Evolutionary conservation across 2,797 vertebrate genomes (phyloP), one percentile per base, ranked within the genome.

Genomic region (Eidolon dupreanum): DNA sequence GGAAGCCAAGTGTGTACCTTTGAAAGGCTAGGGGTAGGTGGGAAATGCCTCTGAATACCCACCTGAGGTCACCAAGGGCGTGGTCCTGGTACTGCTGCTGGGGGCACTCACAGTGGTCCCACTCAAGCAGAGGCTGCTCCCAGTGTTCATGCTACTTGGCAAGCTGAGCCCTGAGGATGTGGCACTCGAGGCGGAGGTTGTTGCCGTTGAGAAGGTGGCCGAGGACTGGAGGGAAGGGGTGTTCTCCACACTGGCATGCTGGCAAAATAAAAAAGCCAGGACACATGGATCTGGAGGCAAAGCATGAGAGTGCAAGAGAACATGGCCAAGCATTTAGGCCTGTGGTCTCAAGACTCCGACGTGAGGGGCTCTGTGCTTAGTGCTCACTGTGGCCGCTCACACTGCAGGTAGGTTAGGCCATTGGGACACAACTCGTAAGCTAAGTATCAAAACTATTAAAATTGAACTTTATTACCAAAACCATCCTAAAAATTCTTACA

Each of bases 31-130:
- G 0, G 3, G 22, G 24, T 2, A 1, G 15, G 31, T 20, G 85
- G 31, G 43, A 59, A 82, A 88, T 28, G 55, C 19, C 19, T 41
- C 55, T 6, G 19, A 70, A 26, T 33, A 95, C 93, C 84, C 81
- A 99, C 99, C 99, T 98, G 99, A 99, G 98, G 99, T 99, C 90
- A 99, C 99, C 97, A 99, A 98, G 46, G 99, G 98, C 19, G 99
- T 97, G 85, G 99, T 98, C 90, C 99, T 98, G 57, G 99, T 98
- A 73, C 96, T 97, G 96, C 98, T 99, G 88, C 99, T 98, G 46
- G 98, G 98, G 97, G 98, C 98, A 88, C 98, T 98, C 93, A 98
- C 99, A 97, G 99, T 99, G 97, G 99, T 98, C 93, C 98, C 99
- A 12, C 99, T 98, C 94, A 99, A 99, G 97, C 99, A 99, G 95